Percentiles rank a stretch among this genome's conserved stretches.
These are phyloP conservation scores for Tetraodon nigroviridis DNA, from an alignment of 2,113 vertebrate species.

Conservation along the genomic window DNA sequence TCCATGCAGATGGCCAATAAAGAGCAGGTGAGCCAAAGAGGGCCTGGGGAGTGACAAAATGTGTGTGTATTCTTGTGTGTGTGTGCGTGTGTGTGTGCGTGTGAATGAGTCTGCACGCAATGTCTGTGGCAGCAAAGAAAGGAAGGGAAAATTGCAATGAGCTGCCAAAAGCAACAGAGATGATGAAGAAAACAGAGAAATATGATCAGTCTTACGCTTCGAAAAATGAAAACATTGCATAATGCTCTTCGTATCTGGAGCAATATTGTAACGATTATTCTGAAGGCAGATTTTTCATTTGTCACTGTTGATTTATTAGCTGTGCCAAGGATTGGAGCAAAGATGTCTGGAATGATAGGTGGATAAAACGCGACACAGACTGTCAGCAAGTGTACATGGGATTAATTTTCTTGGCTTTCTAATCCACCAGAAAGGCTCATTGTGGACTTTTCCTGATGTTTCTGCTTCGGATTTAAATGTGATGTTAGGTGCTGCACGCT, in stretches of 20 bases:
- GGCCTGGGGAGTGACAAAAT: slow-evolving; percentile 29
- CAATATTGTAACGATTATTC: background rate
- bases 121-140: background rate
- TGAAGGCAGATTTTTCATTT: background rate
- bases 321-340: background rate
- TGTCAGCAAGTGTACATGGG: slow-evolving; percentile 27
- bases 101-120: background rate
- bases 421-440: slow-evolving; percentile 36
- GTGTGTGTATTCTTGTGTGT: slow-evolving; percentile 19
- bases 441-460: slow-evolving; percentile 17
- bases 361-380: slow-evolving; percentile 13
- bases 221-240: background rate
- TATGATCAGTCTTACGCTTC: background rate
- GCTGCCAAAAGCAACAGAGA: slow-evolving; percentile 10
- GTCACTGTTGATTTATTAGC: background rate
- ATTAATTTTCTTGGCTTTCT: slow-evolving; percentile 29
- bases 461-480: slow-evolving; percentile 29
- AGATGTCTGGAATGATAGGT: slow-evolving; percentile 6
- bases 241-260: background rate
- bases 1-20: slow-evolving; percentile 70
- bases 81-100: slow-evolving; percentile 3
- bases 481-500: slow-evolving; percentile 32
- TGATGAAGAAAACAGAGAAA: slow-evolving; percentile 21
- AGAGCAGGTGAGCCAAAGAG: slow-evolving; percentile 59
- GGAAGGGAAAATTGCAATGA: background rate